A percentile compares a stretch with the other conserved stretches of the same genome.
These are phyloP conservation scores for Mya arenaria DNA, from an alignment of 1,140 invertebrate species.

Conservation along the genomic window DNA sequence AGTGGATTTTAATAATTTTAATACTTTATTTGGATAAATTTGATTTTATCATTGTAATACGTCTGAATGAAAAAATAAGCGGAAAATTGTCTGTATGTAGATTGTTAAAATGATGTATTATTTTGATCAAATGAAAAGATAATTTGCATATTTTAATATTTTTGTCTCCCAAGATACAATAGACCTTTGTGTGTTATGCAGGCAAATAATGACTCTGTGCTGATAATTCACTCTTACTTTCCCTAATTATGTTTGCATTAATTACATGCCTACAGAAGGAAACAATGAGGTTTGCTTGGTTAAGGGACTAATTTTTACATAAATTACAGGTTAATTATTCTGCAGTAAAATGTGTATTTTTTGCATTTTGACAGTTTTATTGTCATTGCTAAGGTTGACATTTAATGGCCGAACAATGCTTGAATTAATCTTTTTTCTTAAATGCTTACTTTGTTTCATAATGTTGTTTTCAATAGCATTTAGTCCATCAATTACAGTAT, in stretches of 20 bases:
- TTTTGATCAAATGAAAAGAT: conserved; percentile 29
- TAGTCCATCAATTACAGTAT: too few relatives aligned
- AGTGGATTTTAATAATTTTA: conserved; percentile 40
- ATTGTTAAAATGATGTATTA: conserved; percentile 38
- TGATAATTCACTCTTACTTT: conserved; percentile 52
- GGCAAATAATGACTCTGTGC: not conserved
- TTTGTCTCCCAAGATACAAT: conserved; percentile 27
- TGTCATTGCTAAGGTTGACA: conserved; percentile 10
- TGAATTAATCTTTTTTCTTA: not conserved
- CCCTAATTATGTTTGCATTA: conserved; percentile 42
- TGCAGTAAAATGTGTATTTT: conserved; percentile 15
- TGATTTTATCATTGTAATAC: conserved; percentile 38
- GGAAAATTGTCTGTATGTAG: conserved; percentile 5
- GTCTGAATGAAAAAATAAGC: not conserved
- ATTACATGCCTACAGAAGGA: conserved; percentile 37
- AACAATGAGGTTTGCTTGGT: conserved; percentile 34
- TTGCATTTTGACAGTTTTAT: conserved; percentile 56
- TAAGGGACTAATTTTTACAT: conserved; percentile 46
- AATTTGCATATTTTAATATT: conserved; percentile 44
- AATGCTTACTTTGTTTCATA: too few relatives aligned
- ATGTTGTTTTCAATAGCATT: too few relatives aligned
- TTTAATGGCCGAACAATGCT: conserved; percentile 29
- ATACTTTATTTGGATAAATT: conserved; percentile 43
- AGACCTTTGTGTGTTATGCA: conserved; percentile 23
- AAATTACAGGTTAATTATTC: conserved; percentile 52